Base-by-base conservation (phyloP, 2,888 invertebrate species). In the Noctua fimbriata region DNA sequence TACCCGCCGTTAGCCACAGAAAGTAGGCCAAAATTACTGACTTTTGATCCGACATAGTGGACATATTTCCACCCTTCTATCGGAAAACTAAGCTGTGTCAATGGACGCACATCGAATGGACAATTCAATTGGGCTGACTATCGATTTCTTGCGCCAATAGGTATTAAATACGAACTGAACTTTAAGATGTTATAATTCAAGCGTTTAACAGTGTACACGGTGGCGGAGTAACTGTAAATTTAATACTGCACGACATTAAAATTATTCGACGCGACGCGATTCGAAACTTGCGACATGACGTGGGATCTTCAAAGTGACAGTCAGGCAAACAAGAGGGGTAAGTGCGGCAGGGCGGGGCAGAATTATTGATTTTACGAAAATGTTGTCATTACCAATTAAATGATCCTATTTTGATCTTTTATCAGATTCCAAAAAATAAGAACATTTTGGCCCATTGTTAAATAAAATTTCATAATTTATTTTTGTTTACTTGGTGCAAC, bases 1-100 rank as follows among this genome's bases (percentile, higher is more conserved):
- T 95, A 9, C 99, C 99, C 32, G 99, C 99, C 88, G 99, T 97
- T 0, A 99, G 91, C 99, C 99, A 99, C 65, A 98, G 95, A 1
- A 99, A 81, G 92, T 99, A 99, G 0, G 99, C 98, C 90, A 97
- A 92, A 73, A 98, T 92, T 18, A 98, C 93, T 2, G 98, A 98
- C 92, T 98, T 98, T 84, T 95, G 90, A 69, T 87, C 84, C 16
- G 87, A 82, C 91, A 92, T 92, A 69, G 55, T 85, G 49, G 76
- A 66, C n/a, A 60, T 52, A 6, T 75, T 67, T 52, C 28, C 28
- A 52, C 49, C 63, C 52, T 73, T 49, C 12, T 73, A 58, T 1
- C 16, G 6, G 32, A 70, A 79, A 83, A 86, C n/a, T 69, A 65
- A 78, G 75, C 63, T 52, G 76, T 70, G 72, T 79, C 65, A 75